Percentiles rank a stretch among this genome's conserved stretches.
Conservation (phyloP, 1,140 invertebrate genomes). For the Prorops nasuta region DNA sequence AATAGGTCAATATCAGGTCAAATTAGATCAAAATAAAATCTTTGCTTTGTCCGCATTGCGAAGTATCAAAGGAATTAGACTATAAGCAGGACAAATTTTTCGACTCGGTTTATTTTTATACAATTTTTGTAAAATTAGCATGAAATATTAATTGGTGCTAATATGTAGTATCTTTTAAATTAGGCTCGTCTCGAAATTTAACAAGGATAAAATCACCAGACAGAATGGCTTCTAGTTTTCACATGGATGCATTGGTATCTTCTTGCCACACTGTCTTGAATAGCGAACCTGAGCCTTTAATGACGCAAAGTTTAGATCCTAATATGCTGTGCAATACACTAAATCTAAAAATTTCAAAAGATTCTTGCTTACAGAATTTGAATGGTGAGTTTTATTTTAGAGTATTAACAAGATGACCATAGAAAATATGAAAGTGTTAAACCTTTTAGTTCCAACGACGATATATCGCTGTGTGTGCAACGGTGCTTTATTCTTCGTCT, state of each 20-base stretch:
- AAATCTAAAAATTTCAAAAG: conserved; percentile 32
- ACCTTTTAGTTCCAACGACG: not conserved
- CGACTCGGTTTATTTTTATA: too few species aligned
- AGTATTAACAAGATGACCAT: not conserved
- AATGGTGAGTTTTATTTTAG: conserved; percentile 33
- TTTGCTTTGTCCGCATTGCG: too few species aligned
- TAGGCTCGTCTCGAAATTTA: conserved; percentile 45
- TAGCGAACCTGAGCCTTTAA: conserved; percentile 53
- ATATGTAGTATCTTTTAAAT: conserved; percentile 13
- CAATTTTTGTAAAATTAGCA: too few species aligned
- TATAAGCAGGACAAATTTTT: too few species aligned
- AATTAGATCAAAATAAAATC: too few species aligned
- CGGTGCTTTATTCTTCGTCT: not conserved
- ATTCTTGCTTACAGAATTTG: conserved; percentile 31
- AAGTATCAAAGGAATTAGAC: too few species aligned
- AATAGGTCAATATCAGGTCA: too few species aligned
- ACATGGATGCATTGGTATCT: conserved; percentile 51
- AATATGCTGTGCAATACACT: conserved; percentile 46
- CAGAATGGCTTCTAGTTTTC: conserved; percentile 69
- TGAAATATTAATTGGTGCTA: too few species aligned
- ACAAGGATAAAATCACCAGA: conserved; percentile 67
- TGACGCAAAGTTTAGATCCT: conserved; percentile 68
- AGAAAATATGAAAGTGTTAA: too few species aligned
- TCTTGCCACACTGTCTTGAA: conserved; percentile 41
- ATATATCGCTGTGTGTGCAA: not conserved